Evolutionary conservation across 1,140 invertebrate species (phyloP), one percentile per base, ranked within the genome.

Genomic region (Orius laevigatus): DNA sequence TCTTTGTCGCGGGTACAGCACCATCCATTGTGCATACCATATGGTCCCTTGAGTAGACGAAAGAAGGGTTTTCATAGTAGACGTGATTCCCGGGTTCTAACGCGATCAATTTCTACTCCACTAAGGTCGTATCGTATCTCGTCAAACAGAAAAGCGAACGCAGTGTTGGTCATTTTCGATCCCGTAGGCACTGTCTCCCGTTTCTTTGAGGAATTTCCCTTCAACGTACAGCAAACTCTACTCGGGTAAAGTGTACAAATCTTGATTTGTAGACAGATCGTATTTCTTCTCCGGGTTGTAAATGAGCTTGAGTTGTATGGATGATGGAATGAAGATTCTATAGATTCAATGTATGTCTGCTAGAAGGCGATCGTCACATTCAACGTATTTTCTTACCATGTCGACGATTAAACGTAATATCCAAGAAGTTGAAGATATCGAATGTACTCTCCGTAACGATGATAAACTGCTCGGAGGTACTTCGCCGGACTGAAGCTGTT

Each of bases 61-160:
- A 14, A 60, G n/a, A 48, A 57, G 62, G 15, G 51, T 56, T 57
- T 69, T 68, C 47, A 68, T 59, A n/a, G 60, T 56, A 39, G 48
- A 61, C 2, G 61, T 62, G 3, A 64, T 54, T 31, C 65, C 64
- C 4, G 60, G 56, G 56, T 61, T 58, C 60, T 61, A 44, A 55
- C 59, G 32, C 55, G 47, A 60, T 70, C 64, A 45, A 69, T 62
- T 56, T 63, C 63, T 2, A 63, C 52, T 19, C 59, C 63, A 54
- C 65, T 65, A 2, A 69, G 5, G 57, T 66, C 63, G 54, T 66
- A 68, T 34, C 63, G 55, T n/a, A 66, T 64, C 53, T 67, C 64
- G 50, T 63, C 59, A 57, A 70, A 68, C 8, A 68, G 50, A 58
- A 60, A 60, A 19, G 59, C 53, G 3, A 49, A 19, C 1, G 45